Base-by-base conservation (phyloP, 2,888 invertebrate species). In the Pseudococcus longispinus region DNA sequence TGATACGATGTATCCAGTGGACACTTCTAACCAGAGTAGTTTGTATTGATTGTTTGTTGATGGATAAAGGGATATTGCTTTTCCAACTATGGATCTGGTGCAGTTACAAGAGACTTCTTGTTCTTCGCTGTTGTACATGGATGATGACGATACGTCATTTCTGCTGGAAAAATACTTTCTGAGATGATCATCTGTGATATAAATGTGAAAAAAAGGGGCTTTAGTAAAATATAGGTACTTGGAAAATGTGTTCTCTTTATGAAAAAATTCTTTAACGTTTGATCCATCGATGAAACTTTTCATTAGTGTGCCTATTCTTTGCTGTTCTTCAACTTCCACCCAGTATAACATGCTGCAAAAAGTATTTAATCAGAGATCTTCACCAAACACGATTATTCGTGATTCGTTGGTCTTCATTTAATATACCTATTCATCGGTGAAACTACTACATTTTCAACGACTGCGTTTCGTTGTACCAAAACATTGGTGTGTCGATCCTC, bases 11-110 rank as follows among this genome's bases (percentile, higher is more conserved):
- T 92, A 92, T 88, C 92, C 91, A 0, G 92, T 92, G 90, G 93
- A 92, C 0, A 93, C 92, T 88, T 95, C 94, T 0, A 94, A 91
- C 93, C 94, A 95, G 88, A 94, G 93, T 18, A 95, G 89, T 89
- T 92, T 88, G 20, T 87, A 87, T 82, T 87, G 88, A n/a, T 87
- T 87, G 83, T 46, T 65, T 26, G 83, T 70, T 20, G 87, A 87
- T 18, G 83, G 74, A 37, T 88, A 87, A 15, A 87, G 42, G 18
- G 88, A 15, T 23, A 87, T 70, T 6, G 82, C 26, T 44, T 32
- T 82, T 44, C 87, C 87, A 3, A 87, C 84, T 51, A 84, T 77
- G 0, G 88, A 84, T 37, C 85, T 74, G 23, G 87, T 74, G 42
- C 88, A 87, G 82, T 88, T 88, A 37, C 88, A 88, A 46, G 85